Evolutionary conservation across 2,113 vertebrate genomes (phyloP), one percentile per base, ranked within the genome.

Genomic region (Crotalus viridis): DNA sequence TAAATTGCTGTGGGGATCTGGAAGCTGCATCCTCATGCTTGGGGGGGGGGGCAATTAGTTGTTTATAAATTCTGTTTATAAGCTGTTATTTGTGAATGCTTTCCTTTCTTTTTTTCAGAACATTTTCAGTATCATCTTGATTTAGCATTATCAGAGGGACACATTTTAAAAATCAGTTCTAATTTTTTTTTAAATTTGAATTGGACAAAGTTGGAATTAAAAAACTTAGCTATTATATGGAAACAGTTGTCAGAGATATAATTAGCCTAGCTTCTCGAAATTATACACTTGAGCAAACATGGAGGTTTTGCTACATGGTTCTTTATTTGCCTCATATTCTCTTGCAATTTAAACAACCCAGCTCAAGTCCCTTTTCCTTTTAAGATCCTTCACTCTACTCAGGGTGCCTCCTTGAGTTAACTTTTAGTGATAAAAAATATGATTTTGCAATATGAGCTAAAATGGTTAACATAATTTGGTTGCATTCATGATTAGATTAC

Each of bases 371-470:
- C 3, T 9, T 19, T 51, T 46, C 2, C 28, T 6, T 81, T 54
- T 22, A 24, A 43, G 28, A n/a, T 22, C 9, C 2, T 87, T 61
- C 26, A 4, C 39, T 56, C 85, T 57, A 5, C 19, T 12, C 4
- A 19, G 7, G 22, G 15, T 28, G 8, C 17, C 26, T 5, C 12
- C 10, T 91, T 7, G 33, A 56, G 52, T 91, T 48, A 51, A 48
- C 39, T 92, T 88, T 51, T 22, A 89, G 15, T 89, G 88, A n/a
- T 55, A 55, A 91, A 91, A 95, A 95, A 94, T 54, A 3, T 33
- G 92, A 39, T 54, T 10, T 85, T 93, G 15, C 0, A 89, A 1
- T 92, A 87, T 26, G 91, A 85, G 51, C 43, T 56, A 2, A 5
- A 88, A 3, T 90, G 15, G 54, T 88, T 91, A 92, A 90, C 28